These are phyloP conservation scores for Therioaphis trifolii DNA, from an alignment of 2,888 invertebrate species.

Conservation along the genomic window DNA sequence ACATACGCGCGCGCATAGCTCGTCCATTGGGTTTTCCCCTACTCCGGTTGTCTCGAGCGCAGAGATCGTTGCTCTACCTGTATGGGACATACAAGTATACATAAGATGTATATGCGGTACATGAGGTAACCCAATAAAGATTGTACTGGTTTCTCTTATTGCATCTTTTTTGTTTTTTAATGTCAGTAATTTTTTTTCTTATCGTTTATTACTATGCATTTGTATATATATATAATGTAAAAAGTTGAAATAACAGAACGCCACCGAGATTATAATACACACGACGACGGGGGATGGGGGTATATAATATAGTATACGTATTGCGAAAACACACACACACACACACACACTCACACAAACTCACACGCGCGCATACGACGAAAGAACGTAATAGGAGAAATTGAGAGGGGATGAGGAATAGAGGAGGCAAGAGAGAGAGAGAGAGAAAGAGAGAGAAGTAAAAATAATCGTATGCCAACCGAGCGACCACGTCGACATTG, in stretches of 20 bases:
- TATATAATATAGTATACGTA: too few relatives aligned
- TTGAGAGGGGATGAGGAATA: background rate
- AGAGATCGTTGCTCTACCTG: constrained; percentile 1
- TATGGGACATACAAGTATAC: too few relatives aligned
- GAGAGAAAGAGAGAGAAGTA: background rate
- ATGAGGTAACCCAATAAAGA: constrained; percentile 27
- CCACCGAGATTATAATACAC: background rate
- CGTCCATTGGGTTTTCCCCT: background rate
- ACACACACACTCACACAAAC: too few relatives aligned
- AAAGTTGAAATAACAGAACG: too few relatives aligned
- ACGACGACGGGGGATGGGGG: background rate
- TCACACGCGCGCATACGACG: too few relatives aligned
- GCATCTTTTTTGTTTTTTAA: constrained; percentile 24
- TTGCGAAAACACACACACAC: too few relatives aligned
- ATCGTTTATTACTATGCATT: too few relatives aligned
- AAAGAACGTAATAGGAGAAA: too few relatives aligned
- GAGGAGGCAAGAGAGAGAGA: background rate
- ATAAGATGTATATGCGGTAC: background rate
- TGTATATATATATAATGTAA: too few relatives aligned
- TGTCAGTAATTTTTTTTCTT: background rate
- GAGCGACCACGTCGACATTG: background rate
- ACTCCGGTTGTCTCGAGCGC: background rate
- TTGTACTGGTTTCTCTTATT: constrained; percentile 37
- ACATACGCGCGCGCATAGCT: background rate
- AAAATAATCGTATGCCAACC: background rate